Evolutionary conservation across 2,888 invertebrate species (phyloP).

Genomic region (Eudasyphora cyanicolor): DNA sequence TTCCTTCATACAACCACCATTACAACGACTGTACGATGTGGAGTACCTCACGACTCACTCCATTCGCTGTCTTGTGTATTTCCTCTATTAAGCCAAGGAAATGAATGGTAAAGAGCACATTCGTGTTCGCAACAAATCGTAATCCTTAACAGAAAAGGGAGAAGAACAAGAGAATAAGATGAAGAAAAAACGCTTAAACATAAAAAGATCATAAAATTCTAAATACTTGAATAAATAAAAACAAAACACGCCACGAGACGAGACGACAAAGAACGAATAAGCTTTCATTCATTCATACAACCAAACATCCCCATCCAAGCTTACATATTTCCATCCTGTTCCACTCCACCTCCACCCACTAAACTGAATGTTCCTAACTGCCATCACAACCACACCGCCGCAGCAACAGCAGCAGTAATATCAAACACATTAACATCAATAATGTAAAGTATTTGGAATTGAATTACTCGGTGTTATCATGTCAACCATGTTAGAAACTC

Average conservation of each 20-base stretch:
- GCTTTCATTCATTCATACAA: neutral
- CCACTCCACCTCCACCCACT: neutral
- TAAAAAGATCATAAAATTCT: constrained; percentile 50
- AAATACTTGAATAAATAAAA: constrained; percentile 42
- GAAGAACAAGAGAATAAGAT: neutral
- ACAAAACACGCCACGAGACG: constrained; percentile 27
- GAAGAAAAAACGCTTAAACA: constrained; percentile 31
- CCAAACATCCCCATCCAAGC: neutral
- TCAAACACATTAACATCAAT: constrained; percentile 54
- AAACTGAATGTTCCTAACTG: neutral
- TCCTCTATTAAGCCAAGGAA: constrained; percentile 1
- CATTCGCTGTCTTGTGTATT: neutral
- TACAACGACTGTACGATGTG: neutral
- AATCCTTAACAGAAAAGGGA: constrained; percentile 11
- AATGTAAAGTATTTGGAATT: constrained; percentile 77
- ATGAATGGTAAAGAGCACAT: neutral
- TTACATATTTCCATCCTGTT: too few species aligned
- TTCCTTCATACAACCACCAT: neutral
- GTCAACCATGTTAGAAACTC: constrained; percentile 75
- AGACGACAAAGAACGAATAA: constrained; percentile 7
- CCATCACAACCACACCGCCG: neutral
- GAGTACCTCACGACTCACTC: neutral
- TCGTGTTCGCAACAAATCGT: constrained; percentile 4
- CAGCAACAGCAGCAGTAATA: constrained; percentile 15
- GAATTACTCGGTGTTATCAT: constrained; percentile 77